Percentiles rank a stretch among this genome's conserved stretches.
These are phyloP conservation scores for Acrossocheilus fasciatus DNA, from an alignment of 2,797 vertebrate species.

Conservation along the genomic window DNA sequence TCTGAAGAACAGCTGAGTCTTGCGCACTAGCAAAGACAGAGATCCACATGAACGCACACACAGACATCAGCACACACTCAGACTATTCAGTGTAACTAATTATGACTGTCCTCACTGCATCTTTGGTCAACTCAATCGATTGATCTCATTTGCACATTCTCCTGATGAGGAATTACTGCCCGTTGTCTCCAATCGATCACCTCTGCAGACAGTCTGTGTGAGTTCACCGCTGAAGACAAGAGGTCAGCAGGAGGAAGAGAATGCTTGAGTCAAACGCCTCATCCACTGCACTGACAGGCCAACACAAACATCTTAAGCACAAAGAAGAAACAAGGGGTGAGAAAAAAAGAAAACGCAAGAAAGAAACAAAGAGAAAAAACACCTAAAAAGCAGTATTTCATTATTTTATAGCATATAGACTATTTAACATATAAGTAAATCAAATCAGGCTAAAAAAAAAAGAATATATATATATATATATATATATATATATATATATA, in stretches of 20 bases:
- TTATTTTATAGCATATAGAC: not conserved
- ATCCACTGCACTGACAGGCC: conserved; percentile 2
- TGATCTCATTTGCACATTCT: conserved; percentile 27
- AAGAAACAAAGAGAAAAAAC: not conserved
- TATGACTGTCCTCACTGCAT: conserved; percentile 19
- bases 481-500: too few relatives aligned
- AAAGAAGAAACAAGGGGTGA: not conserved
- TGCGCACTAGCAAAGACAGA: conserved; percentile 9
- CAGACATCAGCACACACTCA: not conserved
- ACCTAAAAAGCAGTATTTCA: too few relatives aligned
- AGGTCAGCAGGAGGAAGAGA: not conserved
- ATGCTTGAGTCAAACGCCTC: not conserved
- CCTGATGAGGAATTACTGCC: conserved; percentile 19
- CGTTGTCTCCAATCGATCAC: conserved; percentile 25
- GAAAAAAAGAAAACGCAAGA: not conserved
- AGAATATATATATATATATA: too few relatives aligned
- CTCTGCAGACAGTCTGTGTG: conserved; percentile 39
- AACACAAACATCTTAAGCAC: conserved; percentile 10
- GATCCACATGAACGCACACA: conserved; percentile 20
- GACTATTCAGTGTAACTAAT: conserved; percentile 9
- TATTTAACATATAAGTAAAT: not conserved
- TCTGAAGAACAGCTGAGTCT: not conserved
- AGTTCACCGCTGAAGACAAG: conserved; percentile 9
- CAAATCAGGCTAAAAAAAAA: not conserved
- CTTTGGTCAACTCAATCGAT: conserved; percentile 15